A percentile compares a stretch with the other conserved stretches of the same genome.
phyloP scores from a whole-genome alignment of 2,113 vertebrate species.

The Benitochromis conjunctus region DNA sequence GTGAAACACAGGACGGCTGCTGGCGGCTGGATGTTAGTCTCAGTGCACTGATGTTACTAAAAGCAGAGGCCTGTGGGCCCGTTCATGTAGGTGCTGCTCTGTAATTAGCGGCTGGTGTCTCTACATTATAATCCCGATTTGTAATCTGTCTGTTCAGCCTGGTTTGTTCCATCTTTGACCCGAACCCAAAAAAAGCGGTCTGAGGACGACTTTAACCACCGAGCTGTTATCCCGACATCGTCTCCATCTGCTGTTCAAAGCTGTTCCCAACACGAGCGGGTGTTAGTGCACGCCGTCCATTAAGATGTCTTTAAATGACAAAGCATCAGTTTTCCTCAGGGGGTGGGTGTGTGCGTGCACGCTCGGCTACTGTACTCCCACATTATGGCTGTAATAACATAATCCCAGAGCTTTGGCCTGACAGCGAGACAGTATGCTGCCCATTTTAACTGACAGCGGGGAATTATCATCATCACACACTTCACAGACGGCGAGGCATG shows the following conservation, averaged over 20 bases:
- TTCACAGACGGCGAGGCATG: constrained; percentile 1
- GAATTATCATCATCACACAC: constrained; percentile 32
- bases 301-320: background rate
- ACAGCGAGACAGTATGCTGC: constrained; percentile 58
- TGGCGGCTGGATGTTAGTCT: background rate
- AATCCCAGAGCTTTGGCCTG: constrained; percentile 63
- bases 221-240: background rate
- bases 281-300: background rate
- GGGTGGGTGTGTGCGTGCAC: background rate
- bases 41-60: background rate
- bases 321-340: background rate
- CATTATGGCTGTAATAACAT: constrained; percentile 65
- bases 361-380: constrained; percentile 5
- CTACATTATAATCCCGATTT: constrained; percentile 11
- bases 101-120: constrained; percentile 1
- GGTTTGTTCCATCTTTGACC: background rate
- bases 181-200: background rate
- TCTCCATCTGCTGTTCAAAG: background rate
- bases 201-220: background rate
- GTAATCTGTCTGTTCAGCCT: constrained; percentile 26
- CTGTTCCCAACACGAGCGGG: background rate
- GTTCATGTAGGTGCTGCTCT: background rate
- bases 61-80: background rate
- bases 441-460: constrained; percentile 43
- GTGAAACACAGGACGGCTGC: background rate